Base-by-base conservation (phyloP, 2,113 vertebrate species). In the Indicator indicator region DNA sequence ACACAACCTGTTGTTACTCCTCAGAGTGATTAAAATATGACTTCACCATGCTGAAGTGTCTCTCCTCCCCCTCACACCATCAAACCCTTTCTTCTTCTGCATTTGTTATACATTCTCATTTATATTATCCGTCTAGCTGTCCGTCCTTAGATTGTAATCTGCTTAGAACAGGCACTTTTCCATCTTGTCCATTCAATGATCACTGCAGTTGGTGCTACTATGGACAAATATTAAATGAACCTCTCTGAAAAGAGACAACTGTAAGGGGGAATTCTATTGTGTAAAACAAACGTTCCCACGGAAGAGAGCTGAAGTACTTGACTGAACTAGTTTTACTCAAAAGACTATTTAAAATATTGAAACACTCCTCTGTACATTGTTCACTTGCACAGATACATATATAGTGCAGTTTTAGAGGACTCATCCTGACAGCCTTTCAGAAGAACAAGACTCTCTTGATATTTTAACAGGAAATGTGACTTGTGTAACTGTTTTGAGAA, bases 21-120 rank as follows among this genome's bases (percentile, higher is more conserved):
- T 93, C 48, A 0, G 89, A 91, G 95, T 97, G 92, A 96, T 92
- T 97, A 95, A 96, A 97, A 96, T 95, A 96, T 42, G 20, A 87
- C 79, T 94, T 86, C 62, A 56, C 54, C 44, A 38, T 4, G 40
- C 65, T 46, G 59, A 93, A 94, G 89, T 71, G 56, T 91, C 86
- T 92, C 92, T 94, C 89, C 82, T 83, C 74, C 86, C 90, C 70
- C 72, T 92, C 75, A 77, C 70, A 88, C 86, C 76, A 92, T 79
- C 86, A 90, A 82, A 42, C 27, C 56, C 67, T 93, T 95, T 93
- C 52, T 94, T 94, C 81, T 81, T 69, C 55, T 62, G 77, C 69
- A 87, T 96, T 92, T 93, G 77, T 95, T 93, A 82, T 55, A 88
- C 54, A 92, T 91, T 88, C 72, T 28, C 83, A 73, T 93, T 90